phyloP scores from a whole-genome alignment of 2,113 vertebrate genomes.

The Talpa occidentalis region DNA sequence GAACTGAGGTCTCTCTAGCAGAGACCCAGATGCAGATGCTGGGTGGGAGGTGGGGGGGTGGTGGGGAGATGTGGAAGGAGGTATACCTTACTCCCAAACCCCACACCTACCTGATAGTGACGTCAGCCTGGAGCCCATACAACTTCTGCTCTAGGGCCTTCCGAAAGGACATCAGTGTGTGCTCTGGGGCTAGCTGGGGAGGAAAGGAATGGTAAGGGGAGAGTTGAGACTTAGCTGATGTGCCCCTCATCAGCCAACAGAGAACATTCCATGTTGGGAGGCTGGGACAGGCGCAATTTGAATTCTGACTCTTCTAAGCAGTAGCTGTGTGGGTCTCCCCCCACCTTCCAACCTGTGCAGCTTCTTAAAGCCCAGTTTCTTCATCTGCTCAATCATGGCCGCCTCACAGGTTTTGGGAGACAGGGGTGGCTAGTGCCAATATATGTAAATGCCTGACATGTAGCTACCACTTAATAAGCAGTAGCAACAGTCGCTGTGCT shows the following conservation, averaged over 20 bases:
- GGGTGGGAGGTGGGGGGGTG: fast-evolving
- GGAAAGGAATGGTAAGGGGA: neutral
- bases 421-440: neutral
- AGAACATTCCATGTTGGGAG: neutral
- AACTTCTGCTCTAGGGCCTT: conserved; percentile 93
- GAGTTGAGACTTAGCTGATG: neutral
- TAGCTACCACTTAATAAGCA: neutral
- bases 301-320: neutral
- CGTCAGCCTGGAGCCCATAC: conserved; percentile 92
- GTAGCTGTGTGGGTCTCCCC: neutral
- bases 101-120: conserved; percentile 90
- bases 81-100: neutral
- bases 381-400: neutral
- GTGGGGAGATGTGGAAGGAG: neutral
- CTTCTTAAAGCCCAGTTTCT: neutral
- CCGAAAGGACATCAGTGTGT: conserved; percentile 96
- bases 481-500: neutral
- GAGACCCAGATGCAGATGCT: neutral
- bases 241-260: no score
- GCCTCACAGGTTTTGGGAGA: neutral
- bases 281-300: neutral
- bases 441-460: neutral
- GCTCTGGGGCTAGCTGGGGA: conserved; percentile 94
- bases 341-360: neutral
- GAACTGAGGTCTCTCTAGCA: neutral